Evolutionary conservation across 2,113 vertebrate genomes (phyloP).

Genomic region (Gnathonemus echidnorhynchus): DNA sequence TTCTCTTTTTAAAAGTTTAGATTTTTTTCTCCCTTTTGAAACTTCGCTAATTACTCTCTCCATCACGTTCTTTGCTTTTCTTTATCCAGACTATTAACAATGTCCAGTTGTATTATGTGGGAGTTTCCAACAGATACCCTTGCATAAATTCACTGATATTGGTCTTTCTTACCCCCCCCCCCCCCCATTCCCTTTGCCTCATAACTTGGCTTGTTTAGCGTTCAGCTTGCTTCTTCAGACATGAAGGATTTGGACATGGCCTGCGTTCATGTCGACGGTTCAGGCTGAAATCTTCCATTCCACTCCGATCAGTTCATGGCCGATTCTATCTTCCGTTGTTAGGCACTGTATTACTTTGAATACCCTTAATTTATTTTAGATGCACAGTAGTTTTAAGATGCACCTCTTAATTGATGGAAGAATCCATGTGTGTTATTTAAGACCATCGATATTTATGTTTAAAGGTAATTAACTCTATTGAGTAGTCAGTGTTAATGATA

Average conservation of each 20-base stretch:
- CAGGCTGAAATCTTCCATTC: background rate
- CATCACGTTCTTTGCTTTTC: background rate
- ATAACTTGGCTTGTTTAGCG: background rate
- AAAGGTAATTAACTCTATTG: background rate
- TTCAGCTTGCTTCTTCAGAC: background rate
- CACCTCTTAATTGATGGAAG: background rate
- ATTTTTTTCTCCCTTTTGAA: background rate
- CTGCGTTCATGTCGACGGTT: background rate
- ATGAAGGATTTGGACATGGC: background rate
- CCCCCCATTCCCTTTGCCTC: background rate
- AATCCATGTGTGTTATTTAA: background rate
- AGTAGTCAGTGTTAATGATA: slow-evolving; percentile 15
- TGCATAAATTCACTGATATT: background rate
- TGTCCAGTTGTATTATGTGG: background rate
- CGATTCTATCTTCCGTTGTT: background rate
- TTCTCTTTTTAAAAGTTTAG: background rate
- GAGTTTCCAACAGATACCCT: background rate
- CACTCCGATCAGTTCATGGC: background rate
- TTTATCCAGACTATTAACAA: background rate
- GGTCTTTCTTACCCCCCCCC: background rate
- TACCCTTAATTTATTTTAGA: slow-evolving; percentile 11
- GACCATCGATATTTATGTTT: slow-evolving; percentile 6
- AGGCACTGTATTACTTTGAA: background rate
- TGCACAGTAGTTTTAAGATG: slow-evolving; percentile 6
- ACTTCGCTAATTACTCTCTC: background rate